Percentiles rank a stretch among this genome's conserved stretches.
These are phyloP conservation scores for Chiridota heheva DNA, from an alignment of 35 echinoderm and acorn worm species.

Conservation along the genomic window DNA sequence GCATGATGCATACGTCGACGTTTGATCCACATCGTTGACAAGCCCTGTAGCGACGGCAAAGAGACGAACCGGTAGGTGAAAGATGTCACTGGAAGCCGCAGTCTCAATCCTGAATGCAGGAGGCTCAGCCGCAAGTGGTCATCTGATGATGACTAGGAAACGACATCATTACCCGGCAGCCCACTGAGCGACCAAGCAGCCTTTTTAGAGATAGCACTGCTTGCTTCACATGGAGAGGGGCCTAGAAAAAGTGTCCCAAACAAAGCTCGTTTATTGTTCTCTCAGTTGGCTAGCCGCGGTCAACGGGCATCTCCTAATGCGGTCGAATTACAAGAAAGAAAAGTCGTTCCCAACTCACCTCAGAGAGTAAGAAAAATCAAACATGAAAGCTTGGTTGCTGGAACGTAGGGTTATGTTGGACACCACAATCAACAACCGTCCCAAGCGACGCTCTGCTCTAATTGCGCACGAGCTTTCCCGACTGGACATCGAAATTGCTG, in stretches of 20 bases:
- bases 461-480: slow-evolving; percentile 41
- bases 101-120: slow-evolving; percentile 53
- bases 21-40: slow-evolving; percentile 3
- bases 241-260: slow-evolving; percentile 27
- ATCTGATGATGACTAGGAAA: slow-evolving; percentile 45
- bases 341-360: slow-evolving; percentile 8
- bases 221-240: slow-evolving; percentile 55
- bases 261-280: slow-evolving; percentile 51
- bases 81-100: slow-evolving; percentile 63
- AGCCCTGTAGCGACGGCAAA: slow-evolving; percentile 68
- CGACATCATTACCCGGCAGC: slow-evolving; percentile 58
- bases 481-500: slow-evolving; percentile 53
- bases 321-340: slow-evolving; percentile 46
- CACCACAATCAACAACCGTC: slow-evolving; percentile 24
- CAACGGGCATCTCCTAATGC: slow-evolving; percentile 66
- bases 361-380: slow-evolving; percentile 1
- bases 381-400: slow-evolving; percentile 50
- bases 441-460: slow-evolving; percentile 37
- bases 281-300: slow-evolving; percentile 70
- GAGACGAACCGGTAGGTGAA: slow-evolving; percentile 58
- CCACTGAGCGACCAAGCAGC: slow-evolving; percentile 66
- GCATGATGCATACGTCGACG: slow-evolving; percentile 6
- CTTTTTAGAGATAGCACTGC: slow-evolving; percentile 57
- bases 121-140: slow-evolving; percentile 52
- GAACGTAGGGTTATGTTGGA: slow-evolving; percentile 64